Evolutionary conservation across 2,888 invertebrate genomes (phyloP).

Genomic region (Parnassius glacialis): DNA sequence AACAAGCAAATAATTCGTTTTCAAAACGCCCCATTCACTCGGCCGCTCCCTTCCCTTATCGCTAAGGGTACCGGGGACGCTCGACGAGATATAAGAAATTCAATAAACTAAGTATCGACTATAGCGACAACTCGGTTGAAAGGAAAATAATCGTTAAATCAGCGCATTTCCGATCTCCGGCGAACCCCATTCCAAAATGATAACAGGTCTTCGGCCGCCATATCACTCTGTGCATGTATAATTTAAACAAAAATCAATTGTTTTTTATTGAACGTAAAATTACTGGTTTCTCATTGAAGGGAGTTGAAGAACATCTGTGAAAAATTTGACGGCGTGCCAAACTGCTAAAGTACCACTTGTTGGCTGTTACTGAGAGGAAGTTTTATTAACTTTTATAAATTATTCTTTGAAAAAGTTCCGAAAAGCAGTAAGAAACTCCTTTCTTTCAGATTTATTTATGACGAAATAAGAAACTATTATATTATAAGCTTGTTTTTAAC

Average conservation of each 20-base stretch:
- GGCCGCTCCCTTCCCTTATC: not conserved
- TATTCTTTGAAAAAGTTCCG: too few species aligned
- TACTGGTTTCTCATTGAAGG: not conserved
- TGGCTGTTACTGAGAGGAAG: not conserved
- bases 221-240: too few species aligned
- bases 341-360: slow-evolving; percentile 3
- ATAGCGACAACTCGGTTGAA: not conserved
- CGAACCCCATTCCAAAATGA: not conserved
- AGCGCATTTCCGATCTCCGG: not conserved
- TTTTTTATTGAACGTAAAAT: not conserved
- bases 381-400: slow-evolving; percentile 4
- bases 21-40: not conserved
- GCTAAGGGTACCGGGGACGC: not conserved
- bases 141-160: not conserved
- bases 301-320: not conserved
- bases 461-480: too few species aligned
- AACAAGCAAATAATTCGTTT: slow-evolving; percentile 2
- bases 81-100: not conserved
- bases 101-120: not conserved
- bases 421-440: too few species aligned
- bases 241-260: too few species aligned
- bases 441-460: too few species aligned
- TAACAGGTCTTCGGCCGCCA: too few species aligned
- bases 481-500: too few species aligned
- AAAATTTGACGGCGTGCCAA: not conserved